These are phyloP conservation scores for Harpegnathos saltator DNA, from an alignment of 1,140 invertebrate genomes.

Conservation along the genomic window DNA sequence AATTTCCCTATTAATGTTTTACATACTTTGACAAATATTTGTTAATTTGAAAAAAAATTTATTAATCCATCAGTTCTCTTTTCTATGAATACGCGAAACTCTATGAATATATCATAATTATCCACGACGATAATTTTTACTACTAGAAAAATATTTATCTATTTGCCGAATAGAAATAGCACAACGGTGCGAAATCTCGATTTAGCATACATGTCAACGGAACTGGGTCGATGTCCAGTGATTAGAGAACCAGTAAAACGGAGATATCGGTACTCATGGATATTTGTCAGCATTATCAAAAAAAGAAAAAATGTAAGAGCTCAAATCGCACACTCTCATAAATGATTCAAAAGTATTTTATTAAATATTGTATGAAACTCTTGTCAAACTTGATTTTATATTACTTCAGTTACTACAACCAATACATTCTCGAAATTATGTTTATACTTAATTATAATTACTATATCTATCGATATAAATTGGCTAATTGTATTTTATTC, in stretches of 20 bases:
- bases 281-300: conserved; percentile 28
- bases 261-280: conserved; percentile 15
- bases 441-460: too few species aligned
- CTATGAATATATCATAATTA: not conserved
- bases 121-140: not conserved
- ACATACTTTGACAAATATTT: not conserved
- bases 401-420: too few species aligned
- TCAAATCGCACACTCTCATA: not conserved
- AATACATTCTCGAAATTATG: too few species aligned
- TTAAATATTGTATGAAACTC: too few species aligned
- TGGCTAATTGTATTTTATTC: too few species aligned
- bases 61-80: not conserved
- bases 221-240: conserved; percentile 49
- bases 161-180: conserved; percentile 31
- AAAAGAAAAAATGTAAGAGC: not conserved
- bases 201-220: conserved; percentile 30
- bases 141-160: not conserved
- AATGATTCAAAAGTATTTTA: not conserved
- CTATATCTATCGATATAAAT: too few species aligned
- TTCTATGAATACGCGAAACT: not conserved
- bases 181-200: conserved; percentile 30
- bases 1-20: not conserved
- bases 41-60: conserved; percentile 12
- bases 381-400: too few species aligned
- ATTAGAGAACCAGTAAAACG: not conserved